Evolutionary conservation across 2,113 vertebrate species (phyloP).

Genomic region (Crocuta crocuta): DNA sequence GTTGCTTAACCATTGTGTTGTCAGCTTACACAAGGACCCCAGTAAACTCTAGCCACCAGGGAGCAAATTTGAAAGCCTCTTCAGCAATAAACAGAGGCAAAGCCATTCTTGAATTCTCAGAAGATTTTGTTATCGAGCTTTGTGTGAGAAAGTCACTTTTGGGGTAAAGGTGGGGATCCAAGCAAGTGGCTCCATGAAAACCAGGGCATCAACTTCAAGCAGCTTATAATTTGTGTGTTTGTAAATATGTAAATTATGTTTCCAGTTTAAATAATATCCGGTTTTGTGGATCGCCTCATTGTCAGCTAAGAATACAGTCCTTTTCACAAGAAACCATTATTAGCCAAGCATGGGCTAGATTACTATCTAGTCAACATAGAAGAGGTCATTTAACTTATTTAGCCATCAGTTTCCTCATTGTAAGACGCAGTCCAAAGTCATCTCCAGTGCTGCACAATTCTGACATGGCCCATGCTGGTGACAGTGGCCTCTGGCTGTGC

Average conservation of each 20-base stretch:
- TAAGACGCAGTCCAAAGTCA: background rate
- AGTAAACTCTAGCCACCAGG: background rate
- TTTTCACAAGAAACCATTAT: slow-evolving; percentile 21
- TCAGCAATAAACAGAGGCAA: background rate
- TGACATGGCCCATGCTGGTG: background rate
- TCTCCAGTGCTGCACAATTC: background rate
- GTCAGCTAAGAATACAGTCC: background rate
- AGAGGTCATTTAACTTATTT: background rate
- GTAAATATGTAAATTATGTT: background rate
- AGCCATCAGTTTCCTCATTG: background rate
- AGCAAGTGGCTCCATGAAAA: background rate
- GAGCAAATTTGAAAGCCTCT: background rate
- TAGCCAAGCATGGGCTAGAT: background rate
- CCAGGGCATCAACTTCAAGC: background rate
- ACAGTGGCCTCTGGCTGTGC: background rate
- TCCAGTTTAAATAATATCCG: background rate
- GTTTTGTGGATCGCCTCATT: background rate
- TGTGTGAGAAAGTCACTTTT: background rate
- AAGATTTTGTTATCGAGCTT: background rate
- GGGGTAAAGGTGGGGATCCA: background rate
- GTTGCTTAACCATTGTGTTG: background rate
- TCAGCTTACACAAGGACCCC: background rate
- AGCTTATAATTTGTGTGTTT: background rate
- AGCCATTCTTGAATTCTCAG: background rate
- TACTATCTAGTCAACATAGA: background rate